phyloP scores from a whole-genome alignment of 2,797 vertebrate species.

The Setipinna tenuifilis region DNA sequence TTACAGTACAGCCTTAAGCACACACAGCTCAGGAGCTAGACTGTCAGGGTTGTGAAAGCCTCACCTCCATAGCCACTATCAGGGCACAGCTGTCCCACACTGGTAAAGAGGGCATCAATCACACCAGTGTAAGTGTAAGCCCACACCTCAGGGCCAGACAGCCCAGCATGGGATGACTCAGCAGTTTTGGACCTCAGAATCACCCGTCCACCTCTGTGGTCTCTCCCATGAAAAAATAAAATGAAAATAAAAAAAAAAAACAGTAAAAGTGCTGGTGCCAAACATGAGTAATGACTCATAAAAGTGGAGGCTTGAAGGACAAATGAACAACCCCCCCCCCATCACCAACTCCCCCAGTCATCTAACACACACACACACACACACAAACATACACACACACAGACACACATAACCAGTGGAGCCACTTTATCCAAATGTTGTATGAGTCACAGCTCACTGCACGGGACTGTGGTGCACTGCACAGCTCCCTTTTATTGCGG shows the following conservation, averaged over 20 bases:
- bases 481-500: not conserved
- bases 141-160: not conserved
- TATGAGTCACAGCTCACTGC: not conserved
- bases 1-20: not conserved
- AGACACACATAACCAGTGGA: not conserved
- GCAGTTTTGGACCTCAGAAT: not conserved
- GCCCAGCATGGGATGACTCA: not conserved
- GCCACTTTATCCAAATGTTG: slow-evolving; percentile 1
- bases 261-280: not conserved
- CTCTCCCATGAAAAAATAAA: not conserved
- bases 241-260: not conserved
- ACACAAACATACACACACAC: not conserved
- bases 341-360: not conserved
- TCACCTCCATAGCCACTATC: not conserved
- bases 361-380: not conserved
- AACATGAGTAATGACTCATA: slow-evolving; percentile 13
- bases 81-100: not conserved
- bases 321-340: not conserved
- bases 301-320: slow-evolving; percentile 6
- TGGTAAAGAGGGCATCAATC: not conserved
- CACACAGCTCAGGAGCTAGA: not conserved
- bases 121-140: not conserved
- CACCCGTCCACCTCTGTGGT: not conserved
- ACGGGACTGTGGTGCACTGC: not conserved
- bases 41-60: not conserved